These are phyloP conservation scores for Phyllotreta striolata DNA, from an alignment of 2,888 invertebrate species.

Conservation along the genomic window DNA sequence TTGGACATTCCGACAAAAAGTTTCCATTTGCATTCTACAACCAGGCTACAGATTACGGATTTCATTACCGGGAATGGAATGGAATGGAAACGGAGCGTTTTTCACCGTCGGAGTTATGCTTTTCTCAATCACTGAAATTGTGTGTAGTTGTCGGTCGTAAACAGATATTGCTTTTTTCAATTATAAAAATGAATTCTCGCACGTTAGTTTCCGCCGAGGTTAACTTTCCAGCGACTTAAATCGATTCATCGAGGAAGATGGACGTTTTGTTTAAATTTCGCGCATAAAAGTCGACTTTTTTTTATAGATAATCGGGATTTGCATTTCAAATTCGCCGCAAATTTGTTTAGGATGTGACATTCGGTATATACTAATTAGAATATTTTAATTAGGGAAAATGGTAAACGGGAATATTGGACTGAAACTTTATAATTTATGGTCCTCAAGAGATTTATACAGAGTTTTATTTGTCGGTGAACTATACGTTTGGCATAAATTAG, in stretches of 20 bases:
- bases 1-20: conserved; percentile 33
- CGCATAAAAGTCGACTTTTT: too few relatives aligned
- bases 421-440: conserved; percentile 13
- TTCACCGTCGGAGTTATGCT: conserved; percentile 7
- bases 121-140: conserved; percentile 23
- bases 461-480: conserved; percentile 11
- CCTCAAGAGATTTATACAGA: neutral
- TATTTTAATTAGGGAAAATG: conserved; percentile 7
- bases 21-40: conserved; percentile 33
- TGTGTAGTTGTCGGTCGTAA: conserved; percentile 15
- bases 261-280: neutral
- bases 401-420: neutral
- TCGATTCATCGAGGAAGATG: neutral
- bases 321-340: too few relatives aligned
- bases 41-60: conserved; percentile 28
- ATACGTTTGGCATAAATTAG: conserved; percentile 9
- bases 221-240: neutral
- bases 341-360: neutral
- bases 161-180: conserved; percentile 20
- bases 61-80: conserved; percentile 21
- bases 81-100: conserved; percentile 11
- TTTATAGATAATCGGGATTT: too few relatives aligned
- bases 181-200: conserved; percentile 13
- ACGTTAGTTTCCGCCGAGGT: neutral
- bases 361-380: conserved; percentile 6